These are phyloP conservation scores for Clinocottus analis DNA, from an alignment of 2,113 vertebrate species.

Conservation along the genomic window DNA sequence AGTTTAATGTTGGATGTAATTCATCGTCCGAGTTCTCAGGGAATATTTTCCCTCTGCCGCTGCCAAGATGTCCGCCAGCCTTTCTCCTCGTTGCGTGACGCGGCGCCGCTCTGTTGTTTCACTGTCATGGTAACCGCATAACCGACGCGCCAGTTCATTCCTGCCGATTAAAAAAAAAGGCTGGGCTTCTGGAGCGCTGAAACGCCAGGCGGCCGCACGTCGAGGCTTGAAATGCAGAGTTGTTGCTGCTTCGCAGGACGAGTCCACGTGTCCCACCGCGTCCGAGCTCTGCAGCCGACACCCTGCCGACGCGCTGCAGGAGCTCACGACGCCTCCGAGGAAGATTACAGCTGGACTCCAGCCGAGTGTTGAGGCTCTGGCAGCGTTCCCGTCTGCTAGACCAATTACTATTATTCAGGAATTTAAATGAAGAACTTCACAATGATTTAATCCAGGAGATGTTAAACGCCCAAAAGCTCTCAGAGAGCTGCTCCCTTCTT, in stretches of 20 bases:
- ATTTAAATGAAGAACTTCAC: background rate
- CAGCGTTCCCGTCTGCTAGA: too few species aligned
- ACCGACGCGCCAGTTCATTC: conserved; percentile 29
- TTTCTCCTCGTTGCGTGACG: background rate
- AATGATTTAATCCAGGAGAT: background rate
- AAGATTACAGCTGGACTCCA: conserved; percentile 25
- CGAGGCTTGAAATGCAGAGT: conserved; percentile 39
- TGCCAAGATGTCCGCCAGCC: too few species aligned
- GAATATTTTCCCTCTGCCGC: background rate
- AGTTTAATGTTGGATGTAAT: background rate
- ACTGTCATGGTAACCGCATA: conserved; percentile 28
- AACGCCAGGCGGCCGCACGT: conserved; percentile 29
- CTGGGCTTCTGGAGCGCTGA: conserved; percentile 5
- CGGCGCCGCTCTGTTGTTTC: conserved; percentile 2
- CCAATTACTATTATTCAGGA: background rate
- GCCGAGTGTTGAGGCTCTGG: background rate
- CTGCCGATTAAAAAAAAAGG: conserved; percentile 34
- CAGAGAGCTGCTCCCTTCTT: background rate
- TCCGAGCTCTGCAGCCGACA: conserved; percentile 17
- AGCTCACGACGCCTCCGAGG: background rate
- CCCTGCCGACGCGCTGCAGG: conserved; percentile 2
- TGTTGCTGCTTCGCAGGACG: conserved; percentile 8
- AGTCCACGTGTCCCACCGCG: background rate
- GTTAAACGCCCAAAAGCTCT: background rate
- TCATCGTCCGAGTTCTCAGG: background rate